Evolutionary conservation across 2,797 vertebrate species (phyloP).

Genomic region (Sebastes kiyomatsui): DNA sequence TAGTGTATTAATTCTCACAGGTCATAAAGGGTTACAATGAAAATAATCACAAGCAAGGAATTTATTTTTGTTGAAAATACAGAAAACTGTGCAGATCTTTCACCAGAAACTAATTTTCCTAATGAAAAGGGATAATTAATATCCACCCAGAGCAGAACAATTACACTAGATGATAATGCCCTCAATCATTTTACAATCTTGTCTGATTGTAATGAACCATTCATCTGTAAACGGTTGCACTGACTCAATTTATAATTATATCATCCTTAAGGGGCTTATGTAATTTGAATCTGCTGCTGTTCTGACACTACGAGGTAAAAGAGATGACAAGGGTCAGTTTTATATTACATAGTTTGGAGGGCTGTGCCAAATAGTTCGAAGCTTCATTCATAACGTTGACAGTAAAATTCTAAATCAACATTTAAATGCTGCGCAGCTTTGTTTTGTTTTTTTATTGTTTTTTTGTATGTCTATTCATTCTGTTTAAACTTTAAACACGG

Average conservation of each 20-base stretch:
- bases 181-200: not conserved
- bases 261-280: not conserved
- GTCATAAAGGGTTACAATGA: not conserved
- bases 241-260: not conserved
- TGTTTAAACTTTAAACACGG: not conserved
- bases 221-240: conserved; percentile 1
- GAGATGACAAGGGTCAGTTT: not conserved
- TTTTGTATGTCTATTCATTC: not conserved
- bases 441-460: not conserved
- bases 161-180: not conserved
- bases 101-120: not conserved
- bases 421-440: not conserved
- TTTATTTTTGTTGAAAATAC: not conserved
- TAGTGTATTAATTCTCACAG: not conserved
- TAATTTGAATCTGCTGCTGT: not conserved
- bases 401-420: not conserved
- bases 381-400: not conserved
- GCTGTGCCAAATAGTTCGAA: not conserved
- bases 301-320: not conserved
- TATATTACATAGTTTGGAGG: not conserved
- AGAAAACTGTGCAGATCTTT: not conserved
- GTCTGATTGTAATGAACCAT: conserved; percentile 14
- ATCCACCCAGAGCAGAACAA: not conserved
- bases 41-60: not conserved
- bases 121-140: conserved; percentile 8